A percentile compares a stretch with the other conserved stretches of the same genome.
Conservation (phyloP, 2,113 vertebrate genomes). For the Phalacrocorax pelagicus region DNA sequence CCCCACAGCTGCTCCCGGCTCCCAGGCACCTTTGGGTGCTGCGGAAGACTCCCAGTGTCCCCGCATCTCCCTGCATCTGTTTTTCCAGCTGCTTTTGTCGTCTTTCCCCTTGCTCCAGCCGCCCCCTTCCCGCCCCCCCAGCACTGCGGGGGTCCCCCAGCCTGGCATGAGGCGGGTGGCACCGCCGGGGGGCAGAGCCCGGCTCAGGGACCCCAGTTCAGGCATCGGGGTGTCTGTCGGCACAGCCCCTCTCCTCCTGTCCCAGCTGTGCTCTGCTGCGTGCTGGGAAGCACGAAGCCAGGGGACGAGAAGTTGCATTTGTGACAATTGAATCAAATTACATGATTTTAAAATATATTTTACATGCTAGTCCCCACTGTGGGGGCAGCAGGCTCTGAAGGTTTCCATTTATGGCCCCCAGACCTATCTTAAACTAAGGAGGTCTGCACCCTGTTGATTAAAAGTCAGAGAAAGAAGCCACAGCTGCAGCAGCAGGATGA, state of each 20-base stretch:
- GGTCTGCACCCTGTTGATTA: neutral
- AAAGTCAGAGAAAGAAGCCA: neutral
- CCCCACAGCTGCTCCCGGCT: neutral
- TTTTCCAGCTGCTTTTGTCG: neutral
- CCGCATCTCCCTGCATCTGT: neutral
- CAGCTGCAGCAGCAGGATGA: neutral
- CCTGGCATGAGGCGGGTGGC: neutral
- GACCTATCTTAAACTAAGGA: neutral
- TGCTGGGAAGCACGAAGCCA: neutral
- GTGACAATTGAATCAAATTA: neutral
- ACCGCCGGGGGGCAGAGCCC: neutral
- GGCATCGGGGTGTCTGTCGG: neutral
- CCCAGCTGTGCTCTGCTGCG: neutral
- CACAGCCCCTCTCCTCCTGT: neutral
- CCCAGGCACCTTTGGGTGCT: neutral
- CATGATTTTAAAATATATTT: neutral
- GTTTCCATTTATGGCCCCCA: neutral
- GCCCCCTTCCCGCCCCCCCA: too few relatives aligned
- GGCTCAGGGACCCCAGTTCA: neutral
- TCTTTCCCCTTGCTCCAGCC: neutral
- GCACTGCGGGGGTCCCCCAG: neutral
- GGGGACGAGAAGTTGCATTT: neutral
- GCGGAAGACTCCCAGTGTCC: too few relatives aligned
- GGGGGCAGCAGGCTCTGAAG: neutral
- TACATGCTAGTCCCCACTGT: neutral